A percentile compares a stretch with the other conserved stretches of the same genome.
These are phyloP conservation scores for Noctua fimbriata DNA, from an alignment of 2,888 invertebrate genomes.

Conservation along the genomic window DNA sequence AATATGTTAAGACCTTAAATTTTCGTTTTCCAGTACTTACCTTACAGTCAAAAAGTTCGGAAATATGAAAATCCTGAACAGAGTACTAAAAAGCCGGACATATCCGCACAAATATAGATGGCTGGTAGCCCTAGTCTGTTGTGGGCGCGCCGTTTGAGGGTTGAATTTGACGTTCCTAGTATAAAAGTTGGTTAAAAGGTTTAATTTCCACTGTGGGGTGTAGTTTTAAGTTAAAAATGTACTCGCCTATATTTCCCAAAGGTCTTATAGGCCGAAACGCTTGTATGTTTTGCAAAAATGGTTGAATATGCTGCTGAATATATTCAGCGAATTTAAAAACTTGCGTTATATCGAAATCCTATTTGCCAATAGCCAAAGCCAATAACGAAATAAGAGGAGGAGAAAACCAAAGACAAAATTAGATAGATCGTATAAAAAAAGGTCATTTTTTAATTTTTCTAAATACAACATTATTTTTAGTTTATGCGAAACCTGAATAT, in stretches of 20 bases:
- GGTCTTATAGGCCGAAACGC: not conserved
- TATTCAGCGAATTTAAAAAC: not conserved
- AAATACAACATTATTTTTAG: too few species aligned
- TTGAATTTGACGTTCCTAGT: constrained; percentile 50
- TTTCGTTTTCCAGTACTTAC: not conserved
- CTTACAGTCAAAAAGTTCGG: too few species aligned
- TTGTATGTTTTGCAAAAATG: constrained; percentile 15
- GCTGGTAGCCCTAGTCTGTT: not conserved
- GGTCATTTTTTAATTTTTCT: too few species aligned
- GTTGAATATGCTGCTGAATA: constrained; percentile 2
- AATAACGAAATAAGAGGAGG: not conserved
- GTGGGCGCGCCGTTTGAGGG: constrained; percentile 61
- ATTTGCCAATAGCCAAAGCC: not conserved
- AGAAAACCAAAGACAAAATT: not conserved
- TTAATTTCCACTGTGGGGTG: constrained; percentile 51
- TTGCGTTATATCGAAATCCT: not conserved
- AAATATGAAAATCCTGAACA: not conserved
- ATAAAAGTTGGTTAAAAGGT: constrained; percentile 58
- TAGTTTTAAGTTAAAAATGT: constrained; percentile 49
- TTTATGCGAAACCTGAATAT: too few species aligned
- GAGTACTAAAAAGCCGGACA: not conserved
- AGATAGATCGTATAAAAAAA: not conserved
- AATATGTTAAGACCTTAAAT: not conserved
- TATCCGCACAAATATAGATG: not conserved
- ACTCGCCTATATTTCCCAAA: constrained; percentile 38